These are phyloP conservation scores for Blomia tropicalis DNA, from an alignment of 2,888 invertebrate species.

Conservation along the genomic window DNA sequence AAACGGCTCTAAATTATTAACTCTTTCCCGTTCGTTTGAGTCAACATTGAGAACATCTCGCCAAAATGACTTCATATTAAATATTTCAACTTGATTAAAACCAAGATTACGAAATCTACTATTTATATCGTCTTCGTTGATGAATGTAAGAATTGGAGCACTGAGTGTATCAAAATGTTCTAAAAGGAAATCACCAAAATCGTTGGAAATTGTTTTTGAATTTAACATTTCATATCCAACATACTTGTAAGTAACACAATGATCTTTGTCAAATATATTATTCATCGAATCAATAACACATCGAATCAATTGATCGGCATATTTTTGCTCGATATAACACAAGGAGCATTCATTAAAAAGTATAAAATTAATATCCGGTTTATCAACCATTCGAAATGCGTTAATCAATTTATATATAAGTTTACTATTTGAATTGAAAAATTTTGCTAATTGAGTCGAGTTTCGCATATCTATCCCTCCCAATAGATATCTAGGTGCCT, in stretches of 20 bases:
- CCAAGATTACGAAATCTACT: slow-evolving; percentile 7
- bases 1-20: slow-evolving; percentile 18
- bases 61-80: slow-evolving; percentile 22
- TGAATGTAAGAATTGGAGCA: slow-evolving; percentile 14
- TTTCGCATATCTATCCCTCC: slow-evolving; percentile 18
- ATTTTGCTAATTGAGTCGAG: neutral
- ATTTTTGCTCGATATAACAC: slow-evolving; percentile 21
- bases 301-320: slow-evolving; percentile 10
- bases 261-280: neutral
- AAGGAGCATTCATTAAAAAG: slow-evolving; percentile 23
- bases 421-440: neutral
- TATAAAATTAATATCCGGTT: slow-evolving; percentile 6
- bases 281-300: neutral
- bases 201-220: neutral
- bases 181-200: slow-evolving; percentile 13
- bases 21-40: slow-evolving; percentile 7
- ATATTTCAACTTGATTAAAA: slow-evolving; percentile 13
- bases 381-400: neutral
- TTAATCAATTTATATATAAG: neutral
- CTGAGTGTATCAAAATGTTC: slow-evolving; percentile 18
- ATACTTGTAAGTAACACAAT: slow-evolving; percentile 6
- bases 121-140: slow-evolving; percentile 15
- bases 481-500: slow-evolving; percentile 11
- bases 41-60: neutral
- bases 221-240: slow-evolving; percentile 21